Conservation (phyloP, 2,113 vertebrate genomes). For the Pteropus alecto region DNA sequence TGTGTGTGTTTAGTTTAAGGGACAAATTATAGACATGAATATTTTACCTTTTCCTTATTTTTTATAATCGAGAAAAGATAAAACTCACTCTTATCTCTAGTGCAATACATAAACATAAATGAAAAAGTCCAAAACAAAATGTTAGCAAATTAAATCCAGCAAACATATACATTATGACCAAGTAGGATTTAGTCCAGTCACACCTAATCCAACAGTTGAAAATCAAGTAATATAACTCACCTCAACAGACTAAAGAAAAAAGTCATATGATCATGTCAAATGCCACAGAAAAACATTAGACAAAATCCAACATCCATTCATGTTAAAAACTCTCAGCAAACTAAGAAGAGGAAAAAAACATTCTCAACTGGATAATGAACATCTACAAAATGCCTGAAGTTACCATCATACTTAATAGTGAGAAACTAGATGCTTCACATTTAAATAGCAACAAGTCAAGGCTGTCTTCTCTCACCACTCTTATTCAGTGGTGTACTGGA, state of each 20-base stretch:
- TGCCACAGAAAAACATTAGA: no score
- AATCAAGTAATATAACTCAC: no score
- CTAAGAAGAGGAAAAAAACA: not conserved
- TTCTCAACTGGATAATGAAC: not conserved
- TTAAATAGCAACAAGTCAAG: not conserved
- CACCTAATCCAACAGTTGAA: no score
- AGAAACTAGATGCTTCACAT: not conserved
- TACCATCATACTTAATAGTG: not conserved
- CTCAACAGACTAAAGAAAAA: no score
- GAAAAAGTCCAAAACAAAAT: not conserved
- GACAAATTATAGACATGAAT: not conserved
- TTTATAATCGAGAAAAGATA: not conserved
- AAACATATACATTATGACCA: no score
- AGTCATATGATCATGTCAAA: no score
- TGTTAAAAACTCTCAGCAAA: no score
- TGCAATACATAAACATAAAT: not conserved
- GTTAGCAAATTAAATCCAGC: not conserved
- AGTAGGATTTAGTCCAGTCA: no score
- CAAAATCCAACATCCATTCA: no score
- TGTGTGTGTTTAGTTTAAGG: not conserved
- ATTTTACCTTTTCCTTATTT: not conserved
- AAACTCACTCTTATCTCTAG: not conserved
- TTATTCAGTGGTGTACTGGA: not conserved
- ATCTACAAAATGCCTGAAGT: not conserved
- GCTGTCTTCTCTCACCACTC: not conserved